Conservation (phyloP, 2,888 invertebrate species). For the Volucella bombylans region DNA sequence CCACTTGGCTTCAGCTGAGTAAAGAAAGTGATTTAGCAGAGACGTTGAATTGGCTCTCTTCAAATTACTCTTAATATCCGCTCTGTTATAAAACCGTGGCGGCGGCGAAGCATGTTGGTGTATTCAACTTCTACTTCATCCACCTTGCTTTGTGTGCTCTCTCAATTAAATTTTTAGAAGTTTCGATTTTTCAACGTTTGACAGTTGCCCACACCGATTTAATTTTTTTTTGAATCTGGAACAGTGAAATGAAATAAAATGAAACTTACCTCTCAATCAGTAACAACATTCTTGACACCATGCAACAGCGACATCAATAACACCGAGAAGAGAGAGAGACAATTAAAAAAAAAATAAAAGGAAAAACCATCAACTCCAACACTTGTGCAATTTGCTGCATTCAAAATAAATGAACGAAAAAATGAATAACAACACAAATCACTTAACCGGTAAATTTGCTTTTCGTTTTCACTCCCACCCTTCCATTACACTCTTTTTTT, state of each 20-base stretch:
- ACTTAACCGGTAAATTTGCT: conserved; percentile 66
- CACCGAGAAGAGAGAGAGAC: too few species aligned
- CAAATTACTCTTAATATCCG: conserved; percentile 55
- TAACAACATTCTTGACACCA: neutral
- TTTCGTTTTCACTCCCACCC: conserved; percentile 35
- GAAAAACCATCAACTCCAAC: neutral
- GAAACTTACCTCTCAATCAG: conserved; percentile 43
- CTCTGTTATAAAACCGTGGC: neutral
- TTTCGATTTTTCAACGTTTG: conserved; percentile 72
- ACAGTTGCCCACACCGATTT: conserved; percentile 17
- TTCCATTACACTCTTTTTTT: conserved; percentile 9
- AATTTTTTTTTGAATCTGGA: neutral
- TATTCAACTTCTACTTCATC: conserved; percentile 1
- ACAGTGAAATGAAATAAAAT: conserved; percentile 5
- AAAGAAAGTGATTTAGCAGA: conserved; percentile 46
- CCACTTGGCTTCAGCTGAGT: conserved; percentile 10
- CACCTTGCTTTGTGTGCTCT: neutral
- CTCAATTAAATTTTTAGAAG: conserved; percentile 28
- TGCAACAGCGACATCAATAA: neutral
- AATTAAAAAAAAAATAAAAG: too few species aligned
- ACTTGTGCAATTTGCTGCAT: conserved; percentile 26
- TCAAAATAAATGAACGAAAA: conserved; percentile 7
- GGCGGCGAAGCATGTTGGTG: neutral
- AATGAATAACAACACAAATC: conserved; percentile 60
- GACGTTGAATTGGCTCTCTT: conserved; percentile 68